Evolutionary conservation across 2,888 invertebrate genomes (phyloP), one percentile per base, ranked within the genome.

Genomic region (Eristalinus sepulchralis): DNA sequence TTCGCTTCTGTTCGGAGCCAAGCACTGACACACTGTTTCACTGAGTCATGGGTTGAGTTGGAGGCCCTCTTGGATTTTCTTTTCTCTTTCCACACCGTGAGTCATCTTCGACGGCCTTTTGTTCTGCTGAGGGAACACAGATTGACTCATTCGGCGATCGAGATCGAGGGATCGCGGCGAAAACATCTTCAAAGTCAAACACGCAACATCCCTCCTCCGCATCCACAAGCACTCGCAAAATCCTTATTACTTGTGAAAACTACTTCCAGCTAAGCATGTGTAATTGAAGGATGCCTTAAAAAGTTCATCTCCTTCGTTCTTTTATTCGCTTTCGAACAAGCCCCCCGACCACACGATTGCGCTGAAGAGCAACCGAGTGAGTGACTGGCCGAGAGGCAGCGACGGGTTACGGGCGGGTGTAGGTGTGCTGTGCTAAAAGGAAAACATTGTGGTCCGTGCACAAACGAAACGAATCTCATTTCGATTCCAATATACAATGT

Each of bases 241-340:
- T 70, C 55, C 39, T 55, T 57, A 73, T 64, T 73, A 64, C 73
- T 73, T 73, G 36, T n/a, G 22, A 55, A 75, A 75, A 39, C 57
- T 39, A 57, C 64, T 73, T 57, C 36, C 17, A 17, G 27, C 55
- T 59, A 59, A 67, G 20, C 31, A 20, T 59, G 59, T 67, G 75
- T 66, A 67, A 47, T 60, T 2, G 59, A 47, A 24, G 62, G 62
- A 31, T 17, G 59, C 22, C 66, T 66, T 66, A 47, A 31, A 71
- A 62, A 53, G 62, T 62, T 24, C 22, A 34, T 55, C 11, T 22
- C 59, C 13, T 60, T 31, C 24, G 31, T 31, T 0, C 31, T 27
- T 24, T 24, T 24, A 24, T 59, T 59, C 59, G 39, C 39, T 47
- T 47, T 47, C 8, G 8, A 47, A 47, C 17, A 47, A 47, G 47